These are phyloP conservation scores for Drosophila kohkoa DNA, from an alignment of 1,140 invertebrate genomes.

Conservation along the genomic window DNA sequence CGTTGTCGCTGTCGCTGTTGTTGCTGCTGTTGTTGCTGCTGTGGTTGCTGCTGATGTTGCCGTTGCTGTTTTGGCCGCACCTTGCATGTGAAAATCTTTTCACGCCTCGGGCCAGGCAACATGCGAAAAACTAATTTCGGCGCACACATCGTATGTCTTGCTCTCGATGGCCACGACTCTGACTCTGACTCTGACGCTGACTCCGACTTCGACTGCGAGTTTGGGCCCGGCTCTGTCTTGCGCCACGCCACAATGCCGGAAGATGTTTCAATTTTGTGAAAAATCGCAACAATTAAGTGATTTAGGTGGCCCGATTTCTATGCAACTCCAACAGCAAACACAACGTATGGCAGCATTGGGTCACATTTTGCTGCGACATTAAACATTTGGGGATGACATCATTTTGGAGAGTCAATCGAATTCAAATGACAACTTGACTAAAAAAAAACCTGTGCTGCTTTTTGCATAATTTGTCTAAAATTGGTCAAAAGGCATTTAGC, in stretches of 20 bases:
- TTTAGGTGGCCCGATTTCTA: constrained; percentile 77
- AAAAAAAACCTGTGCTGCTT: constrained; percentile 18
- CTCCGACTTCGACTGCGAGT: not conserved
- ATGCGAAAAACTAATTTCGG: constrained; percentile 82
- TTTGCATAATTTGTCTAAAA: constrained; percentile 79
- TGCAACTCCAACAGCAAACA: not conserved
- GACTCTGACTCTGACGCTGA: not conserved
- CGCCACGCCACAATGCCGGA: constrained; percentile 57
- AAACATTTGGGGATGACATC: constrained; percentile 55
- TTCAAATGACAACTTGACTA: constrained; percentile 1
- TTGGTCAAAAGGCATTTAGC: constrained; percentile 66
- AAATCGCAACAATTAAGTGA: constrained; percentile 79
- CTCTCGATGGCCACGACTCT: constrained; percentile 19
- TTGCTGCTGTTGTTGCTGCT: constrained; percentile 13
- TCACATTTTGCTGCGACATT: constrained; percentile 32
- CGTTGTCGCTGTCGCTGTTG: constrained; percentile 3
- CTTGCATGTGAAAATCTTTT: constrained; percentile 81
- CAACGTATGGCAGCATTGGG: constrained; percentile 9
- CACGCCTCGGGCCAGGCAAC: constrained; percentile 72
- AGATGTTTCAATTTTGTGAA: constrained; percentile 80
- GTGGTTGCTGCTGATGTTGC: constrained; percentile 31
- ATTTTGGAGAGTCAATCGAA: constrained; percentile 38
- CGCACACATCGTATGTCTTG: constrained; percentile 78
- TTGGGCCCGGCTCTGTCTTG: not conserved
- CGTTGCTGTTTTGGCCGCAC: constrained; percentile 61